These are phyloP conservation scores for Ptiloglossa arizonensis DNA, from an alignment of 1,140 invertebrate species.

Conservation along the genomic window DNA sequence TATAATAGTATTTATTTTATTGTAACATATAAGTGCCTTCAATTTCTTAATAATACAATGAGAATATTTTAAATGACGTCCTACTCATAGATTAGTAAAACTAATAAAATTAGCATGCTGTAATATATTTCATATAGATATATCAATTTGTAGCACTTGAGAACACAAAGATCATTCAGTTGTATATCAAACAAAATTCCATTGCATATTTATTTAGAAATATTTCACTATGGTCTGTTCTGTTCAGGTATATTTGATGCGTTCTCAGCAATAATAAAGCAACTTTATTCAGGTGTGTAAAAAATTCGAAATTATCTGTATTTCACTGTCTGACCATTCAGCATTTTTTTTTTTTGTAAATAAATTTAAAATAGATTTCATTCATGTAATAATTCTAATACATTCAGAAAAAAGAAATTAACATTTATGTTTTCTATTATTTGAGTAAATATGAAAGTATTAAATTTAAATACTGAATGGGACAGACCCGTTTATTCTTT, in stretches of 20 bases:
- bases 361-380: background rate
- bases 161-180: background rate
- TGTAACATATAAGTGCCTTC: background rate
- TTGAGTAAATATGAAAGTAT: background rate
- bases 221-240: conserved; percentile 82
- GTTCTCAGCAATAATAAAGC: conserved; percentile 83
- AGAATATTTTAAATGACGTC: background rate
- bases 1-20: background rate
- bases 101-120: background rate
- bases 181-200: background rate
- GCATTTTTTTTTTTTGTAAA: conserved; percentile 61
- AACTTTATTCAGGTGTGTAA: conserved; percentile 86
- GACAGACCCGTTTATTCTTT: conserved; percentile 70
- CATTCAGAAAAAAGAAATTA: background rate
- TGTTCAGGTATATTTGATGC: conserved; percentile 83
- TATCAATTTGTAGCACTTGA: too few species aligned
- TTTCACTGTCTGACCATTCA: conserved; percentile 79
- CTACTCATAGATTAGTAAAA: background rate
- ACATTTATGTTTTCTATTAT: background rate
- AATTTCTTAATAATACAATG: background rate
- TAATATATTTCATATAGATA: background rate
- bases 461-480: conserved; percentile 78
- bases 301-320: conserved; percentile 52
- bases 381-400: background rate
- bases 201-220: conserved; percentile 39